A percentile compares a stretch with the other conserved stretches of the same genome.
Evolutionary conservation across 2,113 vertebrate species (phyloP).

Genomic region (Apteryx owenii): DNA sequence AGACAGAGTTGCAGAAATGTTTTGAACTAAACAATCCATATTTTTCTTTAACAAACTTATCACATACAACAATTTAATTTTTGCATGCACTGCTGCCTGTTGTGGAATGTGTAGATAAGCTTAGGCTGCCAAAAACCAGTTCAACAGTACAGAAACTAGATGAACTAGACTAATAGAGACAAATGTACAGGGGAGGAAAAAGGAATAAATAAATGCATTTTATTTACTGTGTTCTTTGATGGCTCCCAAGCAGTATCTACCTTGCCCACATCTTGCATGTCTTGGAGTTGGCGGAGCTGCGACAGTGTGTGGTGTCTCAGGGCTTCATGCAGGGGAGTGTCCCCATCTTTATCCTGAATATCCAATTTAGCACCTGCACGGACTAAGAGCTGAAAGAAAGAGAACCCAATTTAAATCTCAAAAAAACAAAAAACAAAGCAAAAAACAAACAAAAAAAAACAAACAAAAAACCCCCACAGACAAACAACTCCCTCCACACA

Average conservation of each 20-base stretch:
- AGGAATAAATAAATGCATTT: constrained; percentile 59
- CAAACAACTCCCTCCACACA: background rate
- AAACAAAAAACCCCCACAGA: background rate
- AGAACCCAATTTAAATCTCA: background rate
- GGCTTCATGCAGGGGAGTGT: constrained; percentile 97
- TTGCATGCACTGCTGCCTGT: background rate
- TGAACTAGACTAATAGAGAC: background rate
- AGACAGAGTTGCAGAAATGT: background rate
- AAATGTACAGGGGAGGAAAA: background rate
- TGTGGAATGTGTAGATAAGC: background rate
- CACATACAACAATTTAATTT: background rate
- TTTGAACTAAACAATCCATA: background rate
- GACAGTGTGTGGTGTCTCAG: constrained; percentile 97
- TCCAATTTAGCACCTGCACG: constrained; percentile 97
- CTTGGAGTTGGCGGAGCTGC: constrained; percentile 96
- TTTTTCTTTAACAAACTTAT: background rate
- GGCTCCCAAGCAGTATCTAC: constrained; percentile 97
- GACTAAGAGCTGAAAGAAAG: constrained; percentile 87
- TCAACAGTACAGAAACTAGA: constrained; percentile 45
- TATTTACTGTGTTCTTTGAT: constrained; percentile 97
- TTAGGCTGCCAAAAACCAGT: background rate
- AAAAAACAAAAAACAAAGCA: background rate
- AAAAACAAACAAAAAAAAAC: background rate
- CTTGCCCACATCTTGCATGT: constrained; percentile 99
- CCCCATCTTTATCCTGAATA: constrained; percentile 98